Conservation (phyloP, 2,888 invertebrate genomes). For the Toxonevra muliebris region DNA sequence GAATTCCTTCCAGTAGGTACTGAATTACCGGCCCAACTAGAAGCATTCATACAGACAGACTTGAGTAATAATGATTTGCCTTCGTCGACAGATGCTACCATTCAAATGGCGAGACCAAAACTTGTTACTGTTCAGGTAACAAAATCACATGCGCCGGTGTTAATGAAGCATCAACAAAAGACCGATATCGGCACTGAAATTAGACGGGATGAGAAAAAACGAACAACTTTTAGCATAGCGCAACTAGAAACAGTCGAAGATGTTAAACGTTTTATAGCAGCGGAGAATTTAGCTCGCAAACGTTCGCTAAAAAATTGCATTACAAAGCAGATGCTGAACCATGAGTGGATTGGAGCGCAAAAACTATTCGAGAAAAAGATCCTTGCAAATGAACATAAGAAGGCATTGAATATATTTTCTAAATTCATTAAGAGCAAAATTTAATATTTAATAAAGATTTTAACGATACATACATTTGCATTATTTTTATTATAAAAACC, state of each 20-base stretch:
- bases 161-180: constrained; percentile 39
- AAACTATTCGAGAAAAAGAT: constrained; percentile 54
- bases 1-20: constrained; percentile 41
- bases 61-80: not conserved
- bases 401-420: constrained; percentile 56
- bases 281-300: constrained; percentile 51
- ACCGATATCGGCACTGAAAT: constrained; percentile 47
- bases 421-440: constrained; percentile 59
- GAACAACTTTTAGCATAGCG: constrained; percentile 41
- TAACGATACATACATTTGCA: too few relatives aligned
- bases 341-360: constrained; percentile 57
- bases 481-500: not conserved
- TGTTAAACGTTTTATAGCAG: constrained; percentile 51
- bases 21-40: constrained; percentile 45
- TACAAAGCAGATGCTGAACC: constrained; percentile 51
- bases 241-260: constrained; percentile 49
- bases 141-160: constrained; percentile 19
- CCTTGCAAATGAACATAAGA: constrained; percentile 47
- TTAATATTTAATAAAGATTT: constrained; percentile 39
- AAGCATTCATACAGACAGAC: constrained; percentile 6
- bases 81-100: not conserved
- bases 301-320: constrained; percentile 41
- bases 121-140: not conserved
- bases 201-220: constrained; percentile 25
- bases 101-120: not conserved